phyloP scores from a whole-genome alignment of 2,888 invertebrate species.

The Heliconius sara region DNA sequence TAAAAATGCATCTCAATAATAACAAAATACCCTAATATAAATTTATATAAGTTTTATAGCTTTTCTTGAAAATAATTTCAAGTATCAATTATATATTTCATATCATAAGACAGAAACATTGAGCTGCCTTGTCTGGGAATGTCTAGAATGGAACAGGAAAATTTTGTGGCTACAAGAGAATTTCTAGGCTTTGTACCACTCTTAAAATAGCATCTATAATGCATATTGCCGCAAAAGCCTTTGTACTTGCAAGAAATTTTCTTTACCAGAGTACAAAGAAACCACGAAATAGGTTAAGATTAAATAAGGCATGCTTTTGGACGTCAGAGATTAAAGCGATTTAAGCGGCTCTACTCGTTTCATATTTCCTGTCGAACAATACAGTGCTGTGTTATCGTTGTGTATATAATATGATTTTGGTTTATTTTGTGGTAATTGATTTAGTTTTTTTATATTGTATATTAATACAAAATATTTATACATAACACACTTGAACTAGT shows the following conservation, averaged over 20 bases:
- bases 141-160: slow-evolving; percentile 38
- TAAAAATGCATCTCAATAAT: too few species aligned
- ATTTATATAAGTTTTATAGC: neutral
- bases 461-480: too few species aligned
- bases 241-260: slow-evolving; percentile 43
- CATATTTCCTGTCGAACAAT: slow-evolving; percentile 22
- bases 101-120: slow-evolving; percentile 26
- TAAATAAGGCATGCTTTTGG: slow-evolving; percentile 34
- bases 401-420: neutral
- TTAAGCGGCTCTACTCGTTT: slow-evolving; percentile 25
- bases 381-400: neutral
- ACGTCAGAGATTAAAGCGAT: slow-evolving; percentile 27
- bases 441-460: too few species aligned
- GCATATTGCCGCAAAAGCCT: slow-evolving; percentile 43
- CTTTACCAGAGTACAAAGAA: slow-evolving; percentile 36
- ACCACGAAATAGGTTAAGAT: slow-evolving; percentile 38
- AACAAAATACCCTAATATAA: neutral
- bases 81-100: slow-evolving; percentile 21
- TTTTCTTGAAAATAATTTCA: neutral
- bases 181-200: slow-evolving; percentile 44
- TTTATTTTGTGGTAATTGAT: too few species aligned
- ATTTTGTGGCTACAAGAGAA: slow-evolving; percentile 45
- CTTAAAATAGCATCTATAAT: slow-evolving; percentile 44
- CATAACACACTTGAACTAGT: too few species aligned
- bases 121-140: slow-evolving; percentile 30